A percentile compares a stretch with the other conserved stretches of the same genome.
phyloP scores from a whole-genome alignment of 2,797 vertebrate species.

The Coccyzus lansbergi region DNA sequence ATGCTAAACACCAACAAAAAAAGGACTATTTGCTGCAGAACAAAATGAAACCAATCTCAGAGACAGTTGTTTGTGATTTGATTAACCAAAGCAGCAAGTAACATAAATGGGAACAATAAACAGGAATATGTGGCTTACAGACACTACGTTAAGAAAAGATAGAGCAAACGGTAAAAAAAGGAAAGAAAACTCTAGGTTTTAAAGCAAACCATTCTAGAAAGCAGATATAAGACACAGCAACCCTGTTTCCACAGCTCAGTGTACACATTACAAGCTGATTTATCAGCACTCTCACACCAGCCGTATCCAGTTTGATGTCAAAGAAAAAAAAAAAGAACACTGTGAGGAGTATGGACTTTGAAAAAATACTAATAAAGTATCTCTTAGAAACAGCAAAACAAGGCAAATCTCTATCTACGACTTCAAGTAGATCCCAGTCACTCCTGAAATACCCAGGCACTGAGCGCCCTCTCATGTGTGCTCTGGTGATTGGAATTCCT shows the following conservation, averaged over 20 bases:
- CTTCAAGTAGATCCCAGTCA: background rate
- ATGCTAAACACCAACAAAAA: background rate
- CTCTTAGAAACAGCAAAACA: background rate
- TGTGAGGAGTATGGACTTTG: background rate
- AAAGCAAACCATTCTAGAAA: background rate
- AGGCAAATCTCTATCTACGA: background rate
- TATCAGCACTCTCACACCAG: background rate
- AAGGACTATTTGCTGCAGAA: background rate
- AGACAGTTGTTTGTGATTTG: background rate
- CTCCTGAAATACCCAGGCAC: background rate
- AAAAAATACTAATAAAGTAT: background rate
- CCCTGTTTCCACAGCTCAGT: background rate
- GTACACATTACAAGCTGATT: background rate
- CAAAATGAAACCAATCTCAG: background rate
- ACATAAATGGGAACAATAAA: background rate
- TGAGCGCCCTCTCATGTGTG: slow-evolving; percentile 56
- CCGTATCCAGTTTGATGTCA: background rate
- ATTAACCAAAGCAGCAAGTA: background rate
- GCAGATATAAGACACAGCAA: background rate
- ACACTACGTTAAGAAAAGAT: background rate
- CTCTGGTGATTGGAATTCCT: background rate
- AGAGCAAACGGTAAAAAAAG: background rate
- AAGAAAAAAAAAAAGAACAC: background rate
- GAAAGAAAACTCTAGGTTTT: accelerated
- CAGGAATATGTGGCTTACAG: background rate